Evolutionary conservation across 2,797 vertebrate genomes (phyloP).

Genomic region (Champsocephalus gunnari): DNA sequence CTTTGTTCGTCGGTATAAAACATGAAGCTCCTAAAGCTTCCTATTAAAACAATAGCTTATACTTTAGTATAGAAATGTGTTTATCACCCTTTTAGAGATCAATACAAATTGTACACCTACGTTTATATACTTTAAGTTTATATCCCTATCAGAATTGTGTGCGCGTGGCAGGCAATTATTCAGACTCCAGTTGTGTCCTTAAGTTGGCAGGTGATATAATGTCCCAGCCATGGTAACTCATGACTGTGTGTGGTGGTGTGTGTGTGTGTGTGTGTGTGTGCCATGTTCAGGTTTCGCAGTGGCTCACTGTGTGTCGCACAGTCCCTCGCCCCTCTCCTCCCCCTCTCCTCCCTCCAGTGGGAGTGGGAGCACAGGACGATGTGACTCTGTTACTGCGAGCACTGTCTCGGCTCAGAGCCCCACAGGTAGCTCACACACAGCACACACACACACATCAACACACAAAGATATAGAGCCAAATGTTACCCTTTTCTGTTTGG

Average conservation of each 20-base stretch:
- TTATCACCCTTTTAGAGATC: neutral
- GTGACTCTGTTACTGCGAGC: constrained; percentile 89
- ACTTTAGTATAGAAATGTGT: neutral
- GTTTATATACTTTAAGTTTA: neutral
- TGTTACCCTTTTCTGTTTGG: too few relatives aligned
- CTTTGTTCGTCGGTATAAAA: neutral
- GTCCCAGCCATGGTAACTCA: constrained; percentile 15
- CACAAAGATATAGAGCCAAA: neutral
- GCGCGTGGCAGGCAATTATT: neutral
- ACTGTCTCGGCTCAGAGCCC: constrained; percentile 90
- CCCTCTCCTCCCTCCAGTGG: constrained; percentile 89
- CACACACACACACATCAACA: neutral
- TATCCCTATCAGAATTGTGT: neutral
- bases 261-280: too few relatives aligned
- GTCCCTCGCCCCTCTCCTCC: constrained; percentile 88
- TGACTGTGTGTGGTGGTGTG: constrained; percentile 13
- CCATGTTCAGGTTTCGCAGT: constrained; percentile 92
- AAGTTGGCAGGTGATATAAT: neutral
- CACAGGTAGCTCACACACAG: constrained; percentile 83
- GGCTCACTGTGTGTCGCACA: constrained; percentile 92
- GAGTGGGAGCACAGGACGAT: constrained; percentile 88
- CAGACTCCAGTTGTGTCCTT: neutral
- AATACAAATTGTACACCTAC: neutral
- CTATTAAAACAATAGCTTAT: neutral
- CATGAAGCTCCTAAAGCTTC: neutral